Percentiles rank a stretch among this genome's conserved stretches.
These are phyloP conservation scores for Neosilurus mollespiculum DNA, from an alignment of 2,797 vertebrate genomes.

Conservation along the genomic window DNA sequence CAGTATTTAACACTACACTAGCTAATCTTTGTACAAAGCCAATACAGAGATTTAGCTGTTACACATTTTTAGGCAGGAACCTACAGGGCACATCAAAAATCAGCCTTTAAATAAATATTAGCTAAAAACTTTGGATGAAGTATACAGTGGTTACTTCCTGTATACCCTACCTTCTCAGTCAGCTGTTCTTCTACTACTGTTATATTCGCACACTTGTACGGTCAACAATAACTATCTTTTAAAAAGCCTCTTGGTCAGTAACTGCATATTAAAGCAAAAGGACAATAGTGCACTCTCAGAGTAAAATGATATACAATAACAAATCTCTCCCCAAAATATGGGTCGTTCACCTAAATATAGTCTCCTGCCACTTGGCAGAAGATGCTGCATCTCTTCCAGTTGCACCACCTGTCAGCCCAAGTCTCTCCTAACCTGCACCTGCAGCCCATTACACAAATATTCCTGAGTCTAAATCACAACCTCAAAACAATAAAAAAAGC, in stretches of 20 bases:
- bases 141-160: neutral
- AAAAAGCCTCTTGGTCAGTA: neutral
- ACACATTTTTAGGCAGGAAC: neutral
- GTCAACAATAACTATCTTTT: neutral
- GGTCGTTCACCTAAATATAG: neutral
- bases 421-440: constrained; percentile 28
- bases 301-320: neutral
- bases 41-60: neutral
- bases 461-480: constrained; percentile 52
- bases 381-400: neutral
- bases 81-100: neutral
- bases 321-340: neutral
- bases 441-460: constrained; percentile 42
- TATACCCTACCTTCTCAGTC: neutral
- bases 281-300: neutral
- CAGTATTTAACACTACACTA: neutral
- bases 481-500: constrained; percentile 14
- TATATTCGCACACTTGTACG: neutral
- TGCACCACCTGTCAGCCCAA: neutral
- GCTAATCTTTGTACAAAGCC: neutral
- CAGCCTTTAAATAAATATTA: neutral
- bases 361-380: neutral
- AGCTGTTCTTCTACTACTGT: neutral
- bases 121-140: neutral
- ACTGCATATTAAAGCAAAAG: neutral